Evolutionary conservation across 2,113 vertebrate genomes (phyloP), one percentile per base, ranked within the genome.

Genomic region (Syrmaticus mikado): DNA sequence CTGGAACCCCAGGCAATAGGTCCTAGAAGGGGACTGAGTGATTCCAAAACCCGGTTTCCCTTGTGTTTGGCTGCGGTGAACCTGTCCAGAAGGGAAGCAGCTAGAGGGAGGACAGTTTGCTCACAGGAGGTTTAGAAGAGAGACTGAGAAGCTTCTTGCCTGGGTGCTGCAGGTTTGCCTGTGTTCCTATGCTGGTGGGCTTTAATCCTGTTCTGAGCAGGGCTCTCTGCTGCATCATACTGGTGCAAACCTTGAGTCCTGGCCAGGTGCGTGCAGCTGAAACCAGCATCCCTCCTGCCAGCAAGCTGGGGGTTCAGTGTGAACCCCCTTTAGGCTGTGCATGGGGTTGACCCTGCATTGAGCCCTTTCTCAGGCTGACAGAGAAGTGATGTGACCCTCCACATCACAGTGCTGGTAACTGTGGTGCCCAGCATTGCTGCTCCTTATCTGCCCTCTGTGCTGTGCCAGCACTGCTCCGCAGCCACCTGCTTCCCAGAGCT

Each of bases 241-340:
- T 15, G 57, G 6, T 22, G 71, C 38, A 40, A n/a, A 28, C 13
- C 15, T 52, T 0, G 1, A 15, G 10, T 15, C 11, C 34, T 4
- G 13, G 16, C 4, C 1, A 13, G 34, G 10, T 18, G 1, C 0
- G 0, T 0, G 30, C 0, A 28, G 12, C 18, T 52, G 8, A 17
- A 79, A 64, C 10, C 11, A 24, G 5, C 30, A 28, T 2, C 50
- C 11, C 3, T 34, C 10, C 43, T 14, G 5, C 0, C 1, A 7
- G 52, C 0, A 4, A 62, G 6, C 22, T 14, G 7, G 11, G 36
- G 36, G 2, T 10, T 55, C 72, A 61, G 20, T 24, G 45, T 17
- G n/a, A 8, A 3, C 9, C 10, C 5, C 8, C 46, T 6, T 8
- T 6, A 0, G 30, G 4, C 6, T 5, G 12, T 3, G 5, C 4